Evolutionary conservation across 2,113 vertebrate genomes (phyloP).

Genomic region (Amphilophus citrinellus): DNA sequence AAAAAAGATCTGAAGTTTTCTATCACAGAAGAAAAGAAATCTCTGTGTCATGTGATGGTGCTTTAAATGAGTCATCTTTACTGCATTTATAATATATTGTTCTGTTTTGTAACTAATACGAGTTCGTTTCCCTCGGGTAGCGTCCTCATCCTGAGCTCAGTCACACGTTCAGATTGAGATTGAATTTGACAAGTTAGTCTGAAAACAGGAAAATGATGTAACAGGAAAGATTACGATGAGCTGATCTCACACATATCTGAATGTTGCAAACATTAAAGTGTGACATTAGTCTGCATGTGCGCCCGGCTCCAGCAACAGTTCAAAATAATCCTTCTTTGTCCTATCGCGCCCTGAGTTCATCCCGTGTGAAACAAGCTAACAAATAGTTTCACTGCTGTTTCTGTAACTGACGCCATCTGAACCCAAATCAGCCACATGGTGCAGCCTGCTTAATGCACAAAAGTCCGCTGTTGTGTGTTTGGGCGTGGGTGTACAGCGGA

Average conservation of each 20-base stretch:
- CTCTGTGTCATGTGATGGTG: accelerated
- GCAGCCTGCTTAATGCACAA: neutral
- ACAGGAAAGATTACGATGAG: neutral
- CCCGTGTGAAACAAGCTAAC: no score
- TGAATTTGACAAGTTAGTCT: neutral
- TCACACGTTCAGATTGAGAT: neutral
- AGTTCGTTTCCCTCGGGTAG: neutral
- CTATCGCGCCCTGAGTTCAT: no score
- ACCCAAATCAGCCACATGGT: neutral
- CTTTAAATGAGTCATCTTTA: accelerated
- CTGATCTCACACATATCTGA: neutral
- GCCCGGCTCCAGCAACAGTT: no score
- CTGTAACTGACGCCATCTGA: neutral
- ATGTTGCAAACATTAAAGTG: neutral
- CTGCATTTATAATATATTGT: accelerated
- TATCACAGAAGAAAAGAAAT: no score
- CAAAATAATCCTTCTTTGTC: neutral
- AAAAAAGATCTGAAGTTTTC: no score
- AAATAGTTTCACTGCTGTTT: no score
- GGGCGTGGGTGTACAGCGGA: neutral
- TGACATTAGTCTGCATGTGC: neutral
- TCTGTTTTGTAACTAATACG: no score
- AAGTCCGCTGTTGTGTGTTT: neutral
- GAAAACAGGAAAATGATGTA: neutral
- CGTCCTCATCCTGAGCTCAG: neutral